Evolutionary conservation across 2,113 vertebrate genomes (phyloP).

Genomic region (Pao palembangensis): DNA sequence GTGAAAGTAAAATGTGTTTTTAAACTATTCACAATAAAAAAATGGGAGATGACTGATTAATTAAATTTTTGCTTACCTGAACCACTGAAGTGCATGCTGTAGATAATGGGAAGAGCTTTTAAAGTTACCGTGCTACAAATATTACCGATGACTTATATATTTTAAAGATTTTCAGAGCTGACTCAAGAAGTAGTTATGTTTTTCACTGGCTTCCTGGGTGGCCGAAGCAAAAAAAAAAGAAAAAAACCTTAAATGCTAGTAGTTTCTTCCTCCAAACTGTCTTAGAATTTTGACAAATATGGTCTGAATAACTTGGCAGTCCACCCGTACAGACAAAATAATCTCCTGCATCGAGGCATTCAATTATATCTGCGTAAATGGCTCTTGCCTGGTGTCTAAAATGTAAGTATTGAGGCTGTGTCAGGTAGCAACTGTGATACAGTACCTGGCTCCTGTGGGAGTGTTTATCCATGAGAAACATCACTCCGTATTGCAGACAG

Average conservation of each 20-base stretch:
- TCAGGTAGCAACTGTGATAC: conserved; percentile 21
- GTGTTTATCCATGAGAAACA: conserved; percentile 40
- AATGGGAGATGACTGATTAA: no score
- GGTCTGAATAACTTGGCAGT: conserved; percentile 10
- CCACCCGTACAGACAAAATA: conserved; percentile 53
- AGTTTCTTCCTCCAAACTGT: background rate
- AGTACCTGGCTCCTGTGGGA: conserved; percentile 37
- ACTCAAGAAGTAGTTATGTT: no score
- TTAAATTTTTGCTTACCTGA: no score
- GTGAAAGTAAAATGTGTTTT: no score
- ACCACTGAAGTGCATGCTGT: no score
- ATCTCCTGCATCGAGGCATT: conserved; percentile 72
- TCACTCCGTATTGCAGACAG: background rate
- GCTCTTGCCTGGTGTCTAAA: conserved; percentile 69
- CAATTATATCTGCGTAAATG: conserved; percentile 72
- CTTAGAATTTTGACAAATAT: conserved; percentile 7
- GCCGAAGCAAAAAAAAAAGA: background rate
- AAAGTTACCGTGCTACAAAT: background rate
- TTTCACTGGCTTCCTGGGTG: no score
- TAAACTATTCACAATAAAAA: no score
- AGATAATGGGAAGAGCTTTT: conserved; percentile 3
- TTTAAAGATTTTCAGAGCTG: no score
- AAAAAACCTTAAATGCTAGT: background rate
- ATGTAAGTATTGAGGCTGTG: conserved; percentile 22
- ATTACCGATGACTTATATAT: no score